phyloP scores from a whole-genome alignment of 2,888 invertebrate genomes.

The Nomada hirtipes region DNA sequence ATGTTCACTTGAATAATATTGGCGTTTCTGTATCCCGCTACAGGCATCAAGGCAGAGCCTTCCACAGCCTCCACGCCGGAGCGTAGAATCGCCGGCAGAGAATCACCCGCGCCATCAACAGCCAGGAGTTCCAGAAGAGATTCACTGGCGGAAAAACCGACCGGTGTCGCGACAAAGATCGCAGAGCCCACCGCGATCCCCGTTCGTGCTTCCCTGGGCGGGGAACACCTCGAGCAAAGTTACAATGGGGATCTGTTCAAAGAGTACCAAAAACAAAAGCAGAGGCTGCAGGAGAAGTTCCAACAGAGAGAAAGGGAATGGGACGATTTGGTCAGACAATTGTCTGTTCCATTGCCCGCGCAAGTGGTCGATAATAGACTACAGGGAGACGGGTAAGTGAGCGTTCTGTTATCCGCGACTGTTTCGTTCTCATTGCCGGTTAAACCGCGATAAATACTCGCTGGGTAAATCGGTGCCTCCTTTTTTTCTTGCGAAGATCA shows the following conservation, averaged over 20 bases:
- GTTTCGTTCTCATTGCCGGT: background rate
- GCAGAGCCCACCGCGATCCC: slow-evolving; percentile 80
- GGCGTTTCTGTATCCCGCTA: background rate
- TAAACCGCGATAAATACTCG: background rate
- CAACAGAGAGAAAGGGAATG: slow-evolving; percentile 85
- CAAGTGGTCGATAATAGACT: slow-evolving; percentile 84
- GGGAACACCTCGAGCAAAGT: slow-evolving; percentile 84
- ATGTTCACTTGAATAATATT: background rate
- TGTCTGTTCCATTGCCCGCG: slow-evolving; percentile 81
- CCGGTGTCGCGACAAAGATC: slow-evolving; percentile 78
- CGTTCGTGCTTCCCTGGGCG: slow-evolving; percentile 75
- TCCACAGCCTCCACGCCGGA: slow-evolving; percentile 89
- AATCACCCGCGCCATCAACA: slow-evolving; percentile 89
- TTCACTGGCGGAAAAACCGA: slow-evolving; percentile 86
- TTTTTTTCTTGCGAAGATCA: background rate
- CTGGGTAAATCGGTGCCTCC: background rate
- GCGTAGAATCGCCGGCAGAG: slow-evolving; percentile 85
- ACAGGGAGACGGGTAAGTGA: slow-evolving; percentile 85
- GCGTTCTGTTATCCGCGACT: background rate
- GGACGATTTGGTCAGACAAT: slow-evolving; percentile 85
- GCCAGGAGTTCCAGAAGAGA: slow-evolving; percentile 89
- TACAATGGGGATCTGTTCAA: slow-evolving; percentile 90
- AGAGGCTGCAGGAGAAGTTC: slow-evolving; percentile 87
- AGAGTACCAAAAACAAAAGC: slow-evolving; percentile 92
- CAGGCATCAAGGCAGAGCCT: slow-evolving; percentile 79